Conservation (phyloP, 2,797 vertebrate genomes). For the Onychomys arenicola region DNA sequence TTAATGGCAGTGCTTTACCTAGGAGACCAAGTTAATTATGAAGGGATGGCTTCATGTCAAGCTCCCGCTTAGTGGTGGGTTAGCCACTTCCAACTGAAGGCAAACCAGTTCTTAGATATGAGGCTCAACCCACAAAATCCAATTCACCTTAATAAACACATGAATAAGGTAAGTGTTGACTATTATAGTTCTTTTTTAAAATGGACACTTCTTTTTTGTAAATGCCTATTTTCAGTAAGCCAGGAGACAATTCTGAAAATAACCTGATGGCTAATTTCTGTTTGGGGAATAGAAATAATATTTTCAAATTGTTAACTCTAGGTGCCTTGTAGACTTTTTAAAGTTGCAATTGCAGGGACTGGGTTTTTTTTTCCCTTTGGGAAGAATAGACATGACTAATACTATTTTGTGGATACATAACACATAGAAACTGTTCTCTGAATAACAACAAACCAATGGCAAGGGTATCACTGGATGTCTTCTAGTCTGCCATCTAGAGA, state of each 20-base stretch:
- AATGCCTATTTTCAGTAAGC: slow-evolving; percentile 23
- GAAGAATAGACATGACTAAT: neutral
- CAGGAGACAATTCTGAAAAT: neutral
- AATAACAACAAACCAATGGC: neutral
- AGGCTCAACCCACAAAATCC: slow-evolving; percentile 34
- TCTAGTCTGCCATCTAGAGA: neutral
- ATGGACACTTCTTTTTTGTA: neutral
- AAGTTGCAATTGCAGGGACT: neutral
- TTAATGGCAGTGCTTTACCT: neutral
- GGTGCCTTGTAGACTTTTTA: neutral
- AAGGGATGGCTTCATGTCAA: neutral
- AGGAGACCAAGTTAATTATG: neutral
- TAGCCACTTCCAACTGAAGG: neutral
- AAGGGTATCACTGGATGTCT: neutral
- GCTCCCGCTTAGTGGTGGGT: neutral
- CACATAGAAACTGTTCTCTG: neutral
- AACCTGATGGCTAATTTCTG: neutral
- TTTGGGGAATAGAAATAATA: neutral
- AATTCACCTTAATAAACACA: slow-evolving; percentile 37
- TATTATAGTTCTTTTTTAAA: neutral
- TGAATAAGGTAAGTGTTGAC: neutral
- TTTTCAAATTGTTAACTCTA: neutral
- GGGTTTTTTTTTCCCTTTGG: neutral
- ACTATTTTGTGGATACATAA: neutral
- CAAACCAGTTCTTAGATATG: slow-evolving; percentile 2